Evolutionary conservation across 2,797 vertebrate genomes (phyloP), one percentile per base, ranked within the genome.

Genomic region (Gymnothorax javanicus): DNA sequence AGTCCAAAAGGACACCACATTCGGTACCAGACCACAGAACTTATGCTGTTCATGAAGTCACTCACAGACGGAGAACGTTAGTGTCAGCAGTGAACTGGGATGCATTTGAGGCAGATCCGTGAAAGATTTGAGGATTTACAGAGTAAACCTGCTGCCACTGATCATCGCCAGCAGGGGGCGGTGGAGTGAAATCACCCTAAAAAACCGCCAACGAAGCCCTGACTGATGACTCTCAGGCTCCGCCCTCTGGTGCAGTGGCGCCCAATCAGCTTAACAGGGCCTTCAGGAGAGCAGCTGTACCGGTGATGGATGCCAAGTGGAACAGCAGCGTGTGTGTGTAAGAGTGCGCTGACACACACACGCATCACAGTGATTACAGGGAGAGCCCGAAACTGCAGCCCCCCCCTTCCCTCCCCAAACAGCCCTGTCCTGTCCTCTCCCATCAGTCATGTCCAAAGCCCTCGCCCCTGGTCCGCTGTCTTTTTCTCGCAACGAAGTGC

Each of bases 401-500:
- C 71, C 69, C 64, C 27, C 85, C 79, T 57, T 52, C 86, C 83
- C 59, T 79, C 75, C 84, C 82, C 86, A 75, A 58, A 27, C 43
- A n/a, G 13, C 9, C 85, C 58, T 0, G 13, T 52, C 52, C 52
- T 23, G 12, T 15, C 73, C 25, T 11, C 54, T 25, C 11, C 64
- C 73, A 6, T 15, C 7, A 27, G 11, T 15, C 57, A 54, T 7
- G 13, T n/a, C n/a, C n/a, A n/a, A n/a, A n/a, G n/a, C 25, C 58
- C 12, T 20, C 50, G 33, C 9, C 11, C 20, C 6, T 58, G 12
- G 1, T 33, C 58, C 3, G 25, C 79, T 50, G 9, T 7, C 56
- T n/a, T 23, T 52, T 59, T 13, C 25, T 20, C 77, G 88, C 84
- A 43, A 43, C 88, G 87, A 89, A 89, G 86, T 88, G 73, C 33